Evolutionary conservation across 92 coral and sea anemone genomes (phyloP).

Genomic region (Virgularia gustaviana): DNA sequence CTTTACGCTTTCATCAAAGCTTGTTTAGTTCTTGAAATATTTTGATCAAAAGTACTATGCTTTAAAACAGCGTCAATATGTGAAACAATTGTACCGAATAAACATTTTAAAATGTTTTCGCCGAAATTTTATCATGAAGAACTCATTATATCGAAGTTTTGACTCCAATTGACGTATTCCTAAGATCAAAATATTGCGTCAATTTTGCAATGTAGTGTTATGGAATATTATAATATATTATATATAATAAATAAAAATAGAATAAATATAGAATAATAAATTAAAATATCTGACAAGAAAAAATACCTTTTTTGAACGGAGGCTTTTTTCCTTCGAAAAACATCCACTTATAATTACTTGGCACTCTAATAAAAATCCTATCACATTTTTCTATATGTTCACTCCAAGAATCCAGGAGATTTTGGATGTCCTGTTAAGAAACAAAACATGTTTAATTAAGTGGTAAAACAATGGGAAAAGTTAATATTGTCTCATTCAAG

Average conservation of each 20-base stretch:
- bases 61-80: too few relatives aligned
- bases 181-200: too few relatives aligned
- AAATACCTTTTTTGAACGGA: conserved; percentile 75
- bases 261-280: not conserved
- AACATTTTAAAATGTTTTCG: too few relatives aligned
- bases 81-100: too few relatives aligned
- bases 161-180: too few relatives aligned
- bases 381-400: conserved; percentile 68
- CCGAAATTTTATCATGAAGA: too few relatives aligned
- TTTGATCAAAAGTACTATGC: too few relatives aligned
- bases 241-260: not conserved
- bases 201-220: too few relatives aligned
- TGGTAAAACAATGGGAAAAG: not conserved
- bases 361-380: conserved; percentile 75
- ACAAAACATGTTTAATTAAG: not conserved
- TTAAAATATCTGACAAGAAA: too few relatives aligned
- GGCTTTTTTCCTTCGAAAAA: conserved; percentile 90
- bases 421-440: conserved; percentile 67
- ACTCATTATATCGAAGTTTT: too few relatives aligned
- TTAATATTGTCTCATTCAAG: not conserved
- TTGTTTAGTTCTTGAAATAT: too few relatives aligned
- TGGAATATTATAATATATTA: not conserved
- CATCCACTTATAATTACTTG: conserved; percentile 74
- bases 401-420: conserved; percentile 78
- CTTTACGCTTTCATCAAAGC: too few relatives aligned